These are phyloP conservation scores for Neotragus moschatus DNA, from an alignment of 2,113 vertebrate genomes.

Conservation along the genomic window DNA sequence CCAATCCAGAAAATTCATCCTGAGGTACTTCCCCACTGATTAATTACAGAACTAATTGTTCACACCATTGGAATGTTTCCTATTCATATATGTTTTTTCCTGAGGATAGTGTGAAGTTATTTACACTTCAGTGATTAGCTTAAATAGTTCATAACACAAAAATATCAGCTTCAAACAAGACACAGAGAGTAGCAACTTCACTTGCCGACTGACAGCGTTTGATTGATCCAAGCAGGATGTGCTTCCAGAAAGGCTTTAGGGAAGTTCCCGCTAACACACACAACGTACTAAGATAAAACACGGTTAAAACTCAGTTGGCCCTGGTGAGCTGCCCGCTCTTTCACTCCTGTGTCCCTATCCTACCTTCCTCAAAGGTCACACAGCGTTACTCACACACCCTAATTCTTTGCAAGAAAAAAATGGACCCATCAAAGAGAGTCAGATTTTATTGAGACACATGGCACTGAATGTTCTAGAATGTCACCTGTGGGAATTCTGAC, in stretches of 20 bases:
- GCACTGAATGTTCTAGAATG: neutral
- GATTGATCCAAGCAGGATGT: neutral
- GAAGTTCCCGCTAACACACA: neutral
- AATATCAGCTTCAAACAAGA: neutral
- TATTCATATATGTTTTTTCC: neutral
- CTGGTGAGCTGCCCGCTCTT: neutral
- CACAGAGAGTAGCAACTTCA: neutral
- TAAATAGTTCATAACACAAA: neutral
- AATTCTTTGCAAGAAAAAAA: neutral
- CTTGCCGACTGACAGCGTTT: neutral
- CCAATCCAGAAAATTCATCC: neutral
- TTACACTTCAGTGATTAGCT: neutral
- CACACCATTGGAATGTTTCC: neutral
- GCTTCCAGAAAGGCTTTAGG: neutral
- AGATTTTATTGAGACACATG: neutral
- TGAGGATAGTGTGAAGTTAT: neutral
- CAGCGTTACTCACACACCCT: neutral
- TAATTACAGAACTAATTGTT: neutral
- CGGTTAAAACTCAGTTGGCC: neutral
- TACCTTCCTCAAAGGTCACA: neutral
- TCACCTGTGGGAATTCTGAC: neutral
- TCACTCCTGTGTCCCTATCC: neutral
- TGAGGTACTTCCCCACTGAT: neutral
- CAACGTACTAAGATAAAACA: neutral
- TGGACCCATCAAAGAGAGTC: neutral